Conservation (phyloP, 92 coral and sea anemone species). For the Zoanthus gigantus region DNA sequence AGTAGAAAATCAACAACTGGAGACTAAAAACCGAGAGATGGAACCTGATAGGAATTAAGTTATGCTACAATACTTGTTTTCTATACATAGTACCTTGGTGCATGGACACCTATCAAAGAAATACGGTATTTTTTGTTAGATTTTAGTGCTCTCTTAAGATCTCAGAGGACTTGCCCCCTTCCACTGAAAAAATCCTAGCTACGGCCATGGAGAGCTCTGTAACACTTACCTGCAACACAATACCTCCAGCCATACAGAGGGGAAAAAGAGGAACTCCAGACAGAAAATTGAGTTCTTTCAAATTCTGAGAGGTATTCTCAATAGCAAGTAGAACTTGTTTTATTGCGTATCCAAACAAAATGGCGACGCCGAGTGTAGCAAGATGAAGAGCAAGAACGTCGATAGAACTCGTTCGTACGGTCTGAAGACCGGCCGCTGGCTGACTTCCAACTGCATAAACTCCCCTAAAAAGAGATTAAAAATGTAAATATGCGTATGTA, state of each 20-base stretch:
- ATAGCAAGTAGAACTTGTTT: slow-evolving; percentile 75
- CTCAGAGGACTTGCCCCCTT: too few species aligned
- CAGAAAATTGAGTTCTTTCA: slow-evolving; percentile 74
- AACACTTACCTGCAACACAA: slow-evolving; percentile 67
- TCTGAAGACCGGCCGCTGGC: slow-evolving; percentile 79
- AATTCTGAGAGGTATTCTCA: slow-evolving; percentile 74
- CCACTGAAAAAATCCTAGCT: too few species aligned
- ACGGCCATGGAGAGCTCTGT: too few species aligned
- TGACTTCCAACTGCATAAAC: slow-evolving; percentile 86
- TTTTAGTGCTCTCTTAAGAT: too few species aligned
- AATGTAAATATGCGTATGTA: neutral
- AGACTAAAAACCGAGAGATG: too few species aligned
- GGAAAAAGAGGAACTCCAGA: slow-evolving; percentile 88
- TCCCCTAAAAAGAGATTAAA: slow-evolving; percentile 54
- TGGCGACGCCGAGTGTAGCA: slow-evolving; percentile 79
- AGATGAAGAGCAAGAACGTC: slow-evolving; percentile 83
- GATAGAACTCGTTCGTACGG: slow-evolving; percentile 87
- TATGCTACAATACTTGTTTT: too few species aligned
- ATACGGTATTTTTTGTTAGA: too few species aligned
- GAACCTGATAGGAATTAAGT: too few species aligned
- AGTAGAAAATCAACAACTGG: too few species aligned
- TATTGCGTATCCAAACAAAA: slow-evolving; percentile 79
- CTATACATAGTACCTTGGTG: too few species aligned
- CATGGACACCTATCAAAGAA: too few species aligned
- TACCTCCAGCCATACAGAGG: slow-evolving; percentile 88